phyloP scores from a whole-genome alignment of 2,113 vertebrate genomes.

The Serilophus lunatus region DNA sequence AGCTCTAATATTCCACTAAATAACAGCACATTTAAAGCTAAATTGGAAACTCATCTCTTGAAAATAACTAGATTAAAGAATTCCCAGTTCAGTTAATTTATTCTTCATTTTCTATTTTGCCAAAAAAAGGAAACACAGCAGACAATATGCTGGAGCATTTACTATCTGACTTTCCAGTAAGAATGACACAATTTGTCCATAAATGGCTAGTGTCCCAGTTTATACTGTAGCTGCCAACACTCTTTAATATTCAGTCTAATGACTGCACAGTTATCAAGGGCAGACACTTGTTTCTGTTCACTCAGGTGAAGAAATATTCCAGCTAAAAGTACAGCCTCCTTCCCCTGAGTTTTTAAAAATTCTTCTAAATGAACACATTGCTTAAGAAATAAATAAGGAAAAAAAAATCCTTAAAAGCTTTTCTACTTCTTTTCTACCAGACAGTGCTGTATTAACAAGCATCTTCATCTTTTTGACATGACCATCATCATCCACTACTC shows the following conservation, averaged over 20 bases:
- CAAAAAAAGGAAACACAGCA: not conserved
- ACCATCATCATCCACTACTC: not conserved
- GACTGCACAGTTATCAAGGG: constrained; percentile 38
- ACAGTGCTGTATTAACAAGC: not conserved
- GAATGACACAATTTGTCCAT: constrained; percentile 20
- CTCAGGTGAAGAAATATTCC: not conserved
- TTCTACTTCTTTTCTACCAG: not conserved
- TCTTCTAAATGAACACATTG: not conserved
- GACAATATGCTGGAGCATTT: not conserved
- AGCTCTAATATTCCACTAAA: not conserved
- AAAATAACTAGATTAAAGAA: constrained; percentile 19
- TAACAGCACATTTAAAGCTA: constrained; percentile 22
- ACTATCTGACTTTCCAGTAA: constrained; percentile 8
- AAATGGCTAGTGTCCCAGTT: constrained; percentile 23
- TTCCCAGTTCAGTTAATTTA: not conserved
- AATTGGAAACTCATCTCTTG: constrained; percentile 17
- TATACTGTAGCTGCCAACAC: constrained; percentile 26
- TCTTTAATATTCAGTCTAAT: constrained; percentile 57
- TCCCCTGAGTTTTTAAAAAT: not conserved
- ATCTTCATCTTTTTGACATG: not conserved
- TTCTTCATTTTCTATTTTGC: not conserved
- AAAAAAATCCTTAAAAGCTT: not conserved
- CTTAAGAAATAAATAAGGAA: not conserved
- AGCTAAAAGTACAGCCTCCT: not conserved
- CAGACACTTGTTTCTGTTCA: constrained; percentile 49